Percentiles rank a stretch among this genome's conserved stretches.
Conservation (phyloP, 2,888 invertebrate species). For the Troglohyphantes excavatus region DNA sequence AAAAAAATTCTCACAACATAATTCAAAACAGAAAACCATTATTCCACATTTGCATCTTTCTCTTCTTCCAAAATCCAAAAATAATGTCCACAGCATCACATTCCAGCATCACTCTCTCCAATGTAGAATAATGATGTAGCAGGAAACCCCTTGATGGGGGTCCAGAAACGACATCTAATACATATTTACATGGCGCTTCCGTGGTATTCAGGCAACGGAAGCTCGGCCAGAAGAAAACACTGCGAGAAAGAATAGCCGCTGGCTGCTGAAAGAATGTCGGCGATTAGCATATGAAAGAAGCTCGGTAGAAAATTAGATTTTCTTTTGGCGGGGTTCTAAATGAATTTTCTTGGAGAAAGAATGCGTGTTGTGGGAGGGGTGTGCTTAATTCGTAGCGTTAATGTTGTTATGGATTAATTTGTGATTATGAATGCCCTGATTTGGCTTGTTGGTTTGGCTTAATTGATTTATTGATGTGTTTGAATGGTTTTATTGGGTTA, state of each 20-base stretch:
- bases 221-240: constrained; percentile 9
- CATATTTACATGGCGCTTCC: constrained; percentile 37
- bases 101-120: background rate
- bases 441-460: too few relatives aligned
- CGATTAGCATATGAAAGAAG: constrained; percentile 48
- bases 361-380: background rate
- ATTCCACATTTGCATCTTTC: background rate
- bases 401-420: background rate
- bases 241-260: constrained; percentile 11
- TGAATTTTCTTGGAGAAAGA: constrained; percentile 24
- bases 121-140: constrained; percentile 2
- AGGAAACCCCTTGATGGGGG: background rate
- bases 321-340: background rate
- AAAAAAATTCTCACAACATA: background rate
- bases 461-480: too few relatives aligned
- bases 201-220: background rate
- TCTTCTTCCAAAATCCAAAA: background rate
- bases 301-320: constrained; percentile 21
- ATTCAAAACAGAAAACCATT: constrained; percentile 1
- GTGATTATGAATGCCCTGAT: too few relatives aligned
- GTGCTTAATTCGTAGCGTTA: background rate
- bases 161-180: constrained; percentile 32
- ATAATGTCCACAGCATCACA: background rate
- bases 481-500: too few relatives aligned
- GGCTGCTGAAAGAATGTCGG: constrained; percentile 3